Conservation (phyloP, 2,888 invertebrate genomes). For the Holacanthella duospinosa region DNA sequence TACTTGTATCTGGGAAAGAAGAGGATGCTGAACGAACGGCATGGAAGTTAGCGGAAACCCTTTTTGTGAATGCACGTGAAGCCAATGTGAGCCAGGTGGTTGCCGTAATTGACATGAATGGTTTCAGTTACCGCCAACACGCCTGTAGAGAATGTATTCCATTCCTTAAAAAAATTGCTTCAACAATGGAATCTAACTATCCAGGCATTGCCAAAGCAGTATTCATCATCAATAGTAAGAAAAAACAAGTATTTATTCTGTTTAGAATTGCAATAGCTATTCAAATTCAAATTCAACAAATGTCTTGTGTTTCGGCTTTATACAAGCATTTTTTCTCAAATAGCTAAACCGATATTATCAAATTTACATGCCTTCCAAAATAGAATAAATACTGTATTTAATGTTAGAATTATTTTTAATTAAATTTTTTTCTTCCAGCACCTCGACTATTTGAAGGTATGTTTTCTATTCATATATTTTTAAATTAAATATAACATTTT, state of each 20-base stretch:
- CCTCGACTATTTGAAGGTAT: conserved; percentile 1
- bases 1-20: neutral
- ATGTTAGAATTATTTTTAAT: no score
- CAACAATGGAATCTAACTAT: neutral
- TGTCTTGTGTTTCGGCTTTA: no score
- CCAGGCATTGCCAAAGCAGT: neutral
- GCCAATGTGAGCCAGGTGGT: neutral
- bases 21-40: neutral
- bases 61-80: neutral
- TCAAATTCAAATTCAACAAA: neutral
- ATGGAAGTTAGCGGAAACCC: neutral
- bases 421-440: neutral
- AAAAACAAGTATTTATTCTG: neutral
- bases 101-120: neutral
- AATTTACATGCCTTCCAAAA: no score
- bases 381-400: no score
- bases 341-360: no score
- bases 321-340: no score
- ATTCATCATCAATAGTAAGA: neutral
- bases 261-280: neutral
- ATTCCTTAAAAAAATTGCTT: neutral
- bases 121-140: conserved; percentile 1
- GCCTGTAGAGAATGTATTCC: neutral
- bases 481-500: no score
- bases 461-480: no score